A percentile compares a stretch with the other conserved stretches of the same genome.
Conservation (phyloP, 2,113 vertebrate genomes). For the Erythrolamprus reginae region DNA sequence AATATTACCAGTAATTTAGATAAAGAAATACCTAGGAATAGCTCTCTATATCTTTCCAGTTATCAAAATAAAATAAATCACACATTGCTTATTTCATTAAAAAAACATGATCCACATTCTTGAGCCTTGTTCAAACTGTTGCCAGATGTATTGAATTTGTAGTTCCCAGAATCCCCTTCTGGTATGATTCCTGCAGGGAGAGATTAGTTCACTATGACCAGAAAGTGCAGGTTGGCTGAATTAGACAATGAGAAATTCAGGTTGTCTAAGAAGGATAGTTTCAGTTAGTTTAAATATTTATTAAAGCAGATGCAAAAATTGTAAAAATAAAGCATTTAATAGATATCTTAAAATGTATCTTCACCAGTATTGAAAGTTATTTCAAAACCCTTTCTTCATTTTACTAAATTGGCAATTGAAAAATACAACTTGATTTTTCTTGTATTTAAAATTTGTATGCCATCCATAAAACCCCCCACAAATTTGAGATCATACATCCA, state of each 20-base stretch:
- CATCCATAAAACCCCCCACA: neutral
- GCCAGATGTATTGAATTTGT: neutral
- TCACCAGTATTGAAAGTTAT: neutral
- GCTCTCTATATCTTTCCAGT: neutral
- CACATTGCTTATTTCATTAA: neutral
- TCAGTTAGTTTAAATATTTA: neutral
- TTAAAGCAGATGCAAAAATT: neutral
- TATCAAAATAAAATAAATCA: neutral
- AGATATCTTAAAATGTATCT: neutral
- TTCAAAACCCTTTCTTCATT: neutral
- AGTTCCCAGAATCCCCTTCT: neutral
- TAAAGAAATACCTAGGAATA: constrained; percentile 24
- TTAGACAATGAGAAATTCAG: rapidly evolving
- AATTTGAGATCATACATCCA: neutral
- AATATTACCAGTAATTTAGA: neutral
- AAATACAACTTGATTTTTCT: neutral
- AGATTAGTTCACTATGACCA: neutral
- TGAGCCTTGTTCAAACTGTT: neutral
- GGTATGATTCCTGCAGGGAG: neutral
- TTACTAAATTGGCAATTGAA: neutral
- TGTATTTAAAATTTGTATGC: neutral
- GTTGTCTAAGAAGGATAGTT: rapidly evolving
- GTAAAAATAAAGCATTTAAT: neutral
- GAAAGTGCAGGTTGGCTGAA: neutral
- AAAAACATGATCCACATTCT: neutral